phyloP scores from a whole-genome alignment of 2,888 invertebrate genomes.

The Tyria jacobaeae region DNA sequence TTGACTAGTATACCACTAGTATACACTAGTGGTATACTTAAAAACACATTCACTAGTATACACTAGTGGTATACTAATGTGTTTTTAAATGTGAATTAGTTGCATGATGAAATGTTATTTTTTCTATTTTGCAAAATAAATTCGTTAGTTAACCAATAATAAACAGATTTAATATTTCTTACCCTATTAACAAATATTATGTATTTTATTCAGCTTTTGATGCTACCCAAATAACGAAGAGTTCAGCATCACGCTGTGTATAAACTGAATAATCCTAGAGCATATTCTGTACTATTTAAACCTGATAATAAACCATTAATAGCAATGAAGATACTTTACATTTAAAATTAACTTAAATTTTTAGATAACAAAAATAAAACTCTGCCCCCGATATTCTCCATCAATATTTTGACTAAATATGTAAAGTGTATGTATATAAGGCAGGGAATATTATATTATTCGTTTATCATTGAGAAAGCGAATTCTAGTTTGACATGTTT shows the following conservation, averaged over 20 bases:
- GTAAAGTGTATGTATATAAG: constrained; percentile 48
- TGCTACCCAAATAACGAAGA: not conserved
- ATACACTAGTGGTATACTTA: no score
- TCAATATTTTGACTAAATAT: constrained; percentile 76
- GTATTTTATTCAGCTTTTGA: not conserved
- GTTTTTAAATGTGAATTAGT: not conserved
- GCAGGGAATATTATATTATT: constrained; percentile 23
- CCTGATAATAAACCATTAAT: constrained; percentile 9
- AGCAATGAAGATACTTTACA: constrained; percentile 16
- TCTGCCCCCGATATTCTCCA: constrained; percentile 42
- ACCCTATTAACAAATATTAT: not conserved
- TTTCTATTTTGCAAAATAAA: not conserved
- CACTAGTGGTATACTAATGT: no score
- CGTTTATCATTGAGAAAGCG: constrained; percentile 36
- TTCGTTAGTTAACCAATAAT: not conserved
- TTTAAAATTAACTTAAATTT: constrained; percentile 22
- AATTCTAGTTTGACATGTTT: constrained; percentile 42
- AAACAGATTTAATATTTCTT: not conserved
- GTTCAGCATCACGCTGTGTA: not conserved
- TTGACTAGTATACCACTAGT: not conserved
- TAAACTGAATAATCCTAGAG: constrained; percentile 1
- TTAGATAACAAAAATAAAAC: constrained; percentile 38
- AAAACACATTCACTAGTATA: no score
- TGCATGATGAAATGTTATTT: not conserved
- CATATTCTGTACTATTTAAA: constrained; percentile 11